These are phyloP conservation scores for Sebastolobus alascanus DNA, from an alignment of 2,797 vertebrate species.

Conservation along the genomic window DNA sequence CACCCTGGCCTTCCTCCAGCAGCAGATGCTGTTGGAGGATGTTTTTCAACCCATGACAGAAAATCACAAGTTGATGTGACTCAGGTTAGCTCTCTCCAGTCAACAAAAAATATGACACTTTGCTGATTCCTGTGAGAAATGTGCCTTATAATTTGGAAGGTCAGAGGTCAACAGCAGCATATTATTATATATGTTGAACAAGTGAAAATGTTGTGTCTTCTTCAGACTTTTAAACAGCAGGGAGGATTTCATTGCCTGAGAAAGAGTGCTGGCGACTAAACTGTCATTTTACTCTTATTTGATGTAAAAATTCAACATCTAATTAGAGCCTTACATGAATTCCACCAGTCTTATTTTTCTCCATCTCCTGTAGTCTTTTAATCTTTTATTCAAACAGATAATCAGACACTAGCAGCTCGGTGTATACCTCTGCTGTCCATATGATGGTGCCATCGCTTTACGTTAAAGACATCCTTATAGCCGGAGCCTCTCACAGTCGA, in stretches of 20 bases:
- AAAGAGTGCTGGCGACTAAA: not conserved
- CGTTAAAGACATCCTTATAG: not conserved
- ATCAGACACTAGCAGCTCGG: not conserved
- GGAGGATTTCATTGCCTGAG: not conserved
- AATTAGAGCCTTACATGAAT: conserved; percentile 14
- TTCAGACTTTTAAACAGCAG: conserved; percentile 10
- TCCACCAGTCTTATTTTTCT: conserved; percentile 10
- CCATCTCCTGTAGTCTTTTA: conserved; percentile 23
- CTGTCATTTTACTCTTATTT: not conserved
- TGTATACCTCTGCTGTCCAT: conserved; percentile 42
- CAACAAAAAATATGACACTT: conserved; percentile 23
- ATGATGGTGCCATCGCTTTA: conserved; percentile 71
- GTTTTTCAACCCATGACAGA: conserved; percentile 68
- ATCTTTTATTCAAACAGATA: conserved; percentile 30
- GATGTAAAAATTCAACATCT: conserved; percentile 4
- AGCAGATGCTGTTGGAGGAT: conserved; percentile 74
- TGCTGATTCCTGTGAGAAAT: not conserved
- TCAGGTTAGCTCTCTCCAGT: conserved; percentile 25
- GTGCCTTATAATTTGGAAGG: not conserved
- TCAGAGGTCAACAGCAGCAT: conserved; percentile 21
- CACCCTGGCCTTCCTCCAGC: conserved; percentile 70
- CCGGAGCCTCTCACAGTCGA: not conserved
- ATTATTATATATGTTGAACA: not conserved
- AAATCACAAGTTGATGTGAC: conserved; percentile 67
- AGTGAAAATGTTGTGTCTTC: not conserved